Conservation (phyloP, 2,113 vertebrate genomes). For the Tretioscincus oriximinensis region DNA sequence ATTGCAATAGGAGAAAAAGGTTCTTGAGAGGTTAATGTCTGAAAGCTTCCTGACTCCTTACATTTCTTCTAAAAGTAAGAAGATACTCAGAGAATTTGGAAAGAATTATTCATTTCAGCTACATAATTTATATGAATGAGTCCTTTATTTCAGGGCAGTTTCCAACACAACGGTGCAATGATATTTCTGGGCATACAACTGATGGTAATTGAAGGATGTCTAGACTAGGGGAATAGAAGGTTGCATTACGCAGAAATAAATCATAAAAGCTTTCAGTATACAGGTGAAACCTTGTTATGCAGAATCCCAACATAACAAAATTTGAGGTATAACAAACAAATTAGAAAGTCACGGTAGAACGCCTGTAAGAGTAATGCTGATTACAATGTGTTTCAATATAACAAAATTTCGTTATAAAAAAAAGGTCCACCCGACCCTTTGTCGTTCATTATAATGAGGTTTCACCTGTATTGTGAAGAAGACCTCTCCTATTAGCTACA, state of each 20-base stretch:
- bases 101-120: background rate
- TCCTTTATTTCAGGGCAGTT: background rate
- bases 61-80: background rate
- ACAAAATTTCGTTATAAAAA: too few species aligned
- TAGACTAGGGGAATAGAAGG: slow-evolving; percentile 27
- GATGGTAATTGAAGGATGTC: rapidly evolving
- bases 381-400: too few species aligned
- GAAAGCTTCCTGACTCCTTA: background rate
- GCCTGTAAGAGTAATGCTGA: too few species aligned
- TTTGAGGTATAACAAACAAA: too few species aligned
- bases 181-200: background rate
- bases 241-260: slow-evolving; percentile 25
- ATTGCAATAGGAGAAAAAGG: too few species aligned
- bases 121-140: background rate
- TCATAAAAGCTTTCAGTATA: slow-evolving; percentile 40
- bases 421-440: too few species aligned
- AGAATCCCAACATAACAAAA: too few species aligned
- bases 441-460: too few species aligned
- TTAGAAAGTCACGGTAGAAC: too few species aligned
- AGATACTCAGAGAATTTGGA: background rate
- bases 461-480: slow-evolving; percentile 12
- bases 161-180: background rate
- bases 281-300: too few species aligned
- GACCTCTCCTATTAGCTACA: slow-evolving; percentile 43
- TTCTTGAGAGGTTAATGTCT: background rate